Percentiles rank a stretch among this genome's conserved stretches.
phyloP scores from a whole-genome alignment of 2,113 vertebrate species.

The Mobula birostris region DNA sequence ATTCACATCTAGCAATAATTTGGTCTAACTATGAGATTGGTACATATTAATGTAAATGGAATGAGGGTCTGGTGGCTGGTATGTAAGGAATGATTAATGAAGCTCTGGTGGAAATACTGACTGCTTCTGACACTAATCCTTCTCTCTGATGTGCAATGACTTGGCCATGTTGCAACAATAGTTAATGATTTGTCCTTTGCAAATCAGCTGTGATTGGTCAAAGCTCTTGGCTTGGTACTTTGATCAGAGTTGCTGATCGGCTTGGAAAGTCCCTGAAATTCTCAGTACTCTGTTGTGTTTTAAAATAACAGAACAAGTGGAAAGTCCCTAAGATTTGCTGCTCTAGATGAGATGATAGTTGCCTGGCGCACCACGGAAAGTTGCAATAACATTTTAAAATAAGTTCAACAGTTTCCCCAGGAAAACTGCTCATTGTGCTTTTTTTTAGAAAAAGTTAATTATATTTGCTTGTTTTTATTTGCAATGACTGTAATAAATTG shows the following conservation, averaged over 20 bases:
- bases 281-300: background rate
- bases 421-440: background rate
- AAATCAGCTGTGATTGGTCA: background rate
- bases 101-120: background rate
- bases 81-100: background rate
- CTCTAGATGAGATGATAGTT: background rate
- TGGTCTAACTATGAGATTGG: background rate
- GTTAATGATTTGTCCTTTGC: background rate
- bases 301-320: background rate
- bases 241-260: background rate
- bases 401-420: background rate
- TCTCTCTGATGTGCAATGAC: background rate
- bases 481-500: background rate
- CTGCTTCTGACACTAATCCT: background rate
- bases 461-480: background rate
- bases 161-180: background rate
- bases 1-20: background rate
- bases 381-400: background rate
- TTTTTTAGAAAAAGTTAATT: background rate
- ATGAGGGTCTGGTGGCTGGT: background rate
- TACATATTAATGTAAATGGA: background rate
- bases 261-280: slow-evolving; percentile 33
- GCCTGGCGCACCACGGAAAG: too few relatives aligned
- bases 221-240: background rate
- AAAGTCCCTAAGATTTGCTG: slow-evolving; percentile 28